phyloP scores from a whole-genome alignment of 2,888 invertebrate species.

The Hyles lineata region DNA sequence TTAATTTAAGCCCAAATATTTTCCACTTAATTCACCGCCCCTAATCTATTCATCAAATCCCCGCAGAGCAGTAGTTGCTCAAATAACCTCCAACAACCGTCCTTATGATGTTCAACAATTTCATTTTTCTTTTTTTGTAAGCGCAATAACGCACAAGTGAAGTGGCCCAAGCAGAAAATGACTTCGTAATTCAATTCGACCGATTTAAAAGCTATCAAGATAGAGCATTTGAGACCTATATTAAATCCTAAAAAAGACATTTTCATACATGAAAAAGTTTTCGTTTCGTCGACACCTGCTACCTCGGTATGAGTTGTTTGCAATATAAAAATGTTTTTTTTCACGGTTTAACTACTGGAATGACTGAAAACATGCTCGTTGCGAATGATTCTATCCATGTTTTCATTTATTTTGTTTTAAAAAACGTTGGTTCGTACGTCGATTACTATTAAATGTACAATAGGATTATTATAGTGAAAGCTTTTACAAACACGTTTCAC shows the following conservation, averaged over 20 bases:
- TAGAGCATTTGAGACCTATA: conserved; percentile 6
- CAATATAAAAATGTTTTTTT: conserved; percentile 12
- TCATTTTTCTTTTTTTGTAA: not conserved
- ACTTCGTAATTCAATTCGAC: conserved; percentile 12
- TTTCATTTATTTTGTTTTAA: not conserved
- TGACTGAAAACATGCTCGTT: not conserved
- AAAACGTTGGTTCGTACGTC: no score
- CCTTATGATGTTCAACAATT: not conserved
- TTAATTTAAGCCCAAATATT: no score
- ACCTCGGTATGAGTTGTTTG: conserved; percentile 9
- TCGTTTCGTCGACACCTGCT: conserved; percentile 18
- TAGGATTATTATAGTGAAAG: no score
- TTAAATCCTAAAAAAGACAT: conserved; percentile 14
- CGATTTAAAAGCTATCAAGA: conserved; percentile 11
- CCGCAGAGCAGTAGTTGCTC: no score
- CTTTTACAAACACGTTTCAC: no score
- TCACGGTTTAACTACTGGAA: not conserved
- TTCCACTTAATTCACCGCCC: no score
- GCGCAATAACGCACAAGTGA: not conserved
- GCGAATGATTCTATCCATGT: not conserved
- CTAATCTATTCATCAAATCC: no score
- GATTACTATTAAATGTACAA: no score
- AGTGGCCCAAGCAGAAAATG: conserved; percentile 14
- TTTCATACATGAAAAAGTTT: conserved; percentile 18
- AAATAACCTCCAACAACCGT: no score